These are phyloP conservation scores for Cistogaster globosa DNA, from an alignment of 2,888 invertebrate species.

Conservation along the genomic window DNA sequence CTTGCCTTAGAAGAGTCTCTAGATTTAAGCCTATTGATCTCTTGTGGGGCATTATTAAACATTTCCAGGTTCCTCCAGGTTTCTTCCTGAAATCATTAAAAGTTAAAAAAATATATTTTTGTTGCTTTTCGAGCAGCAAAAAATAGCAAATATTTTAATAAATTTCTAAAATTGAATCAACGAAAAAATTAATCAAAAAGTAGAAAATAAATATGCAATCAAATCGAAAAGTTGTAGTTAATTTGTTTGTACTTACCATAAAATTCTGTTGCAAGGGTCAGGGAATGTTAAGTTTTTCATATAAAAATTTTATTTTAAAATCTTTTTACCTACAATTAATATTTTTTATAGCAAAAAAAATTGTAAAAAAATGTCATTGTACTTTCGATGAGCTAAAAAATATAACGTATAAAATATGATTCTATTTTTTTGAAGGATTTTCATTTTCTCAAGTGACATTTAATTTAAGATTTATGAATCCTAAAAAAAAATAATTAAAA, in stretches of 20 bases:
- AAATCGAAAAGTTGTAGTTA: not conserved
- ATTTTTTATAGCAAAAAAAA: slow-evolving; percentile 4
- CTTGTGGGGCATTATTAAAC: no score
- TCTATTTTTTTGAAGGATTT: slow-evolving; percentile 59
- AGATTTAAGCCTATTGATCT: no score
- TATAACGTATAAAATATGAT: slow-evolving; percentile 55
- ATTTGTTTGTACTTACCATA: not conserved
- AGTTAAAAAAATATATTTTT: no score
- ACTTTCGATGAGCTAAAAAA: slow-evolving; percentile 47
- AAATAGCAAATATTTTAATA: no score
- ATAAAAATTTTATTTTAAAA: not conserved
- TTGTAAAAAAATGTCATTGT: slow-evolving; percentile 45
- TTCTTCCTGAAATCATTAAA: no score
- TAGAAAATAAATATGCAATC: not conserved
- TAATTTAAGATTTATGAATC: slow-evolving; percentile 63
- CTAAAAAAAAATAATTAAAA: slow-evolving; percentile 16
- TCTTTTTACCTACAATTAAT: not conserved
- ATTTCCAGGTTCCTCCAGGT: no score
- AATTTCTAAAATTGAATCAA: no score
- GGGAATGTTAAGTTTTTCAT: not conserved
- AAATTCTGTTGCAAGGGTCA: not conserved
- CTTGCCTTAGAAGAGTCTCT: no score
- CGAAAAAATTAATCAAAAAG: no score
- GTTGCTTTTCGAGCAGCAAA: no score
- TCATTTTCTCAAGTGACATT: slow-evolving; percentile 60